phyloP scores from a whole-genome alignment of 2,888 invertebrate genomes.

The Caenorhabditis sp. region DNA sequence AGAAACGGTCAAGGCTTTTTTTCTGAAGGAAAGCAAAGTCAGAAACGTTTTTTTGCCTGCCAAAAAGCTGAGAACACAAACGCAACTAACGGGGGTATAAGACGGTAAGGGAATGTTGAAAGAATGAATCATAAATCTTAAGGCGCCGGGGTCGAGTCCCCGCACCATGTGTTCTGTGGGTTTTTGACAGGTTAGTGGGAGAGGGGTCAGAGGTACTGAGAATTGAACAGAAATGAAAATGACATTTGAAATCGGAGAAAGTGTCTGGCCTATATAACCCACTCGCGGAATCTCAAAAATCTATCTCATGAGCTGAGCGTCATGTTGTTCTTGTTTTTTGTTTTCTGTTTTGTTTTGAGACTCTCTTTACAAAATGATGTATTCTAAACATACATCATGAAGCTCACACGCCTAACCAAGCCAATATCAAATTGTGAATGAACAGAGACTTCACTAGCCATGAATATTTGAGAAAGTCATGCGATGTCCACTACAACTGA shows the following conservation, averaged over 20 bases:
- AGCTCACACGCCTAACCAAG: slow-evolving; percentile 49
- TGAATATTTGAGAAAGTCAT: slow-evolving; percentile 60
- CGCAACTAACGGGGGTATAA: neutral
- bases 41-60: neutral
- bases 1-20: slow-evolving; percentile 43
- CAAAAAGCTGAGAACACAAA: too few relatives aligned
- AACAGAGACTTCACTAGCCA: neutral
- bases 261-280: too few relatives aligned
- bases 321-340: too few relatives aligned
- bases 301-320: too few relatives aligned
- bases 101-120: slow-evolving; percentile 42
- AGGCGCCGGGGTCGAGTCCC: neutral
- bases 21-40: neutral
- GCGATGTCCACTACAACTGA: slow-evolving; percentile 27
- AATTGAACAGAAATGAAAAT: too few relatives aligned
- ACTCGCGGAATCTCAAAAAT: too few relatives aligned
- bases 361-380: neutral
- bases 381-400: slow-evolving; percentile 6
- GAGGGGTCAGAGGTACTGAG: neutral
- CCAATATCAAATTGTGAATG: slow-evolving; percentile 35
- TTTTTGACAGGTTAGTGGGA: slow-evolving; percentile 13
- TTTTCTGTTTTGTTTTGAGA: neutral
- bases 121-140: slow-evolving; percentile 63
- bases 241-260: too few relatives aligned
- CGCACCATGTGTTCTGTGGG: slow-evolving; percentile 5